Conservation (phyloP, 2,797 vertebrate genomes). For the Trachurus trachurus region DNA sequence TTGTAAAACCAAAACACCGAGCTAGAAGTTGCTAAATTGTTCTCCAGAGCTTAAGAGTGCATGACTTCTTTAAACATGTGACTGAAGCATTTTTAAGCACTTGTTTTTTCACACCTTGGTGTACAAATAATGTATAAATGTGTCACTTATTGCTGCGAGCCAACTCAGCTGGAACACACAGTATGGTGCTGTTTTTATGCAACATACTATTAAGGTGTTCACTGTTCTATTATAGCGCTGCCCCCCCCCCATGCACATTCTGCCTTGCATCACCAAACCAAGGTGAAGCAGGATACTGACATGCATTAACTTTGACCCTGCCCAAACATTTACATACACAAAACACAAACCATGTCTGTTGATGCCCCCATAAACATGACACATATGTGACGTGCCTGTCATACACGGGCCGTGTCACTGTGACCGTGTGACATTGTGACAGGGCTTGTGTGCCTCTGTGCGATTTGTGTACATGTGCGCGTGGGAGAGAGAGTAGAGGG, state of each 20-base stretch:
- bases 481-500: neutral
- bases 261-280: conserved; percentile 61
- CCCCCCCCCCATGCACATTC: conserved; percentile 29
- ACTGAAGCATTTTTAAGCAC: neutral
- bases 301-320: conserved; percentile 79
- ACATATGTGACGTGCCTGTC: conserved; percentile 73
- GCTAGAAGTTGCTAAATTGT: neutral
- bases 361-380: conserved; percentile 78
- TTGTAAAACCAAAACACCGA: neutral
- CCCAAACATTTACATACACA: conserved; percentile 77
- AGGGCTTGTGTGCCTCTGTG: conserved; percentile 35
- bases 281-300: conserved; percentile 73
- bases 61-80: neutral
- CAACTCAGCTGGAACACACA: conserved; percentile 4
- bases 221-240: conserved; percentile 30
- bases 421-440: conserved; percentile 70
- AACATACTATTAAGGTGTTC: conserved; percentile 26
- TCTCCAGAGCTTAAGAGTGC: neutral
- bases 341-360: conserved; percentile 68
- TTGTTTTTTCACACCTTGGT: neutral
- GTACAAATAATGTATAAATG: neutral
- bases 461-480: conserved; percentile 36
- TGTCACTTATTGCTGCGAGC: neutral
- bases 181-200: conserved; percentile 9
- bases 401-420: conserved; percentile 53